A percentile compares a stretch with the other conserved stretches of the same genome.
These are phyloP conservation scores for Hyla sarda DNA, from an alignment of 2,113 vertebrate species.

Conservation along the genomic window DNA sequence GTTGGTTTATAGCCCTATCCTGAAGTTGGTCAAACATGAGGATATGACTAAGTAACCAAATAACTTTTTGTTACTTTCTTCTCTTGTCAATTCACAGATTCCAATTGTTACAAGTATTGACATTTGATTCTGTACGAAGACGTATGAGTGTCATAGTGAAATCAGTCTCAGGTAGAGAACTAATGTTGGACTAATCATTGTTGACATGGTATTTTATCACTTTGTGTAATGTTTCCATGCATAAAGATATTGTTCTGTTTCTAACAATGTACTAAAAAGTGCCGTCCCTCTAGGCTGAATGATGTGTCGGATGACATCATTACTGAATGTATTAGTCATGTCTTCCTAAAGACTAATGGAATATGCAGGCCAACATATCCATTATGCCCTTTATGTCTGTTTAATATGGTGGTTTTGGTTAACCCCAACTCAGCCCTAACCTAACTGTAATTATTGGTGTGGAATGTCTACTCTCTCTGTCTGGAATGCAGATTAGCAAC, in stretches of 20 bases:
- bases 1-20: too few relatives aligned
- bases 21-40: too few relatives aligned
- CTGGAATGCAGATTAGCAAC: neutral
- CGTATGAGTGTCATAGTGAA: slow-evolving; percentile 96
- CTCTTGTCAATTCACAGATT: slow-evolving; percentile 74
- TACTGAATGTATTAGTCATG: neutral
- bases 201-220: neutral
- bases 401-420: neutral
- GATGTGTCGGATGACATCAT: neutral
- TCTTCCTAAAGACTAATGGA: neutral
- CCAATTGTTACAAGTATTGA: slow-evolving; percentile 88
- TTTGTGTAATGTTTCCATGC: neutral
- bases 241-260: neutral
- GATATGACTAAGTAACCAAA: too few relatives aligned
- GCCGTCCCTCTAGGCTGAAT: neutral
- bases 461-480: neutral
- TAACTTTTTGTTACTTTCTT: neutral
- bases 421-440: neutral
- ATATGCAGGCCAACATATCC: neutral
- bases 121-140: slow-evolving; percentile 93
- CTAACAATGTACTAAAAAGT: neutral
- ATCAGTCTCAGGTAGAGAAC: slow-evolving; percentile 80
- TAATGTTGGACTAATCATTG: too few relatives aligned
- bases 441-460: neutral
- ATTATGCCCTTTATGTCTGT: neutral